Conservation (phyloP, 1,140 invertebrate genomes). For the Pseudomyrmex pallidus region DNA sequence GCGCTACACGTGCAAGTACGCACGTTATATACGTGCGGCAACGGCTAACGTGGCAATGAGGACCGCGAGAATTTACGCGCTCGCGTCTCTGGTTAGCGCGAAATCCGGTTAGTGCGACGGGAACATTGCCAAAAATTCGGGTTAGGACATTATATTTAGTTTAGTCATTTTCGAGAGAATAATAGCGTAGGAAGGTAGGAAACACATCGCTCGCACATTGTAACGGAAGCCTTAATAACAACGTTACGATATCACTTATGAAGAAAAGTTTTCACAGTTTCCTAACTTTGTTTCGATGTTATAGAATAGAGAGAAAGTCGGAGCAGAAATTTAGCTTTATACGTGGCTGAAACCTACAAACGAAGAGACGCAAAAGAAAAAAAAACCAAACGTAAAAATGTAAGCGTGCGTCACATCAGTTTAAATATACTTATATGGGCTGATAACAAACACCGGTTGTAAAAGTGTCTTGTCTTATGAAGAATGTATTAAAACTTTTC, state of each 20-base stretch:
- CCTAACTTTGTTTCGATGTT: too few relatives aligned
- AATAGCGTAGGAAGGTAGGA: not conserved
- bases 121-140: constrained; percentile 33
- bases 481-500: too few relatives aligned
- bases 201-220: not conserved
- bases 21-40: not conserved
- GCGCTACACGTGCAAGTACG: not conserved
- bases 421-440: too few relatives aligned
- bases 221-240: not conserved
- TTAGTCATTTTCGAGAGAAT: not conserved
- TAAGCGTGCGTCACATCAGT: too few relatives aligned
- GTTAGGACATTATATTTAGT: constrained; percentile 37
- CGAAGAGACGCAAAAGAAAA: too few relatives aligned
- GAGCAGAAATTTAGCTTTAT: too few relatives aligned
- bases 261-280: too few relatives aligned
- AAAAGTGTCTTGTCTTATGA: too few relatives aligned
- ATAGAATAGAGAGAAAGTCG: too few relatives aligned
- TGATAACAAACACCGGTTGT: too few relatives aligned
- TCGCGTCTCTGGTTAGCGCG: not conserved
- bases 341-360: too few relatives aligned
- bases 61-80: constrained; percentile 34
- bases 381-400: too few relatives aligned
- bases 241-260: not conserved
- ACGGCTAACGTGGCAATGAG: not conserved
- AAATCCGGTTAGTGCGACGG: constrained; percentile 7